A percentile compares a stretch with the other conserved stretches of the same genome.
phyloP scores from a whole-genome alignment of 2,797 vertebrate genomes.

The Caiman crocodilus region DNA sequence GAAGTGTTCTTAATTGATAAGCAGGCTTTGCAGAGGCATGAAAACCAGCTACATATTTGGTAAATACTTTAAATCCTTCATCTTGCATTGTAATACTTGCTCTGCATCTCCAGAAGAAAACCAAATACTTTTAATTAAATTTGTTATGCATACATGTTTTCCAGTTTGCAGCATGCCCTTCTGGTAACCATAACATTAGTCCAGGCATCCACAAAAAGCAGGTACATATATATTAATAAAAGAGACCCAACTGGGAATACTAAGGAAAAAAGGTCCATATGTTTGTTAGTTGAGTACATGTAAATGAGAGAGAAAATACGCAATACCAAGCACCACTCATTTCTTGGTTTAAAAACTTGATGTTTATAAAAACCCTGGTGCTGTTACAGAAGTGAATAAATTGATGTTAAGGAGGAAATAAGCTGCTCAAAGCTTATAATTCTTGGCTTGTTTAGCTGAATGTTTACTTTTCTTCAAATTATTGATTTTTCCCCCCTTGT shows the following conservation, averaged over 20 bases:
- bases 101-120: background rate
- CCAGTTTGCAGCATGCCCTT: background rate
- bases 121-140: background rate
- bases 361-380: too few relatives aligned
- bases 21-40: background rate
- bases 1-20: background rate
- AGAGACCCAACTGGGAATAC: background rate
- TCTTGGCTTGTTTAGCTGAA: background rate
- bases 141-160: background rate
- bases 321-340: background rate
- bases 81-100: background rate
- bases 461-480: background rate
- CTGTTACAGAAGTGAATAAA: too few relatives aligned
- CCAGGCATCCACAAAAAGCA: background rate
- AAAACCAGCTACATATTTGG: background rate
- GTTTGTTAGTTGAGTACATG: background rate
- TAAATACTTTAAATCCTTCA: background rate
- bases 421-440: background rate
- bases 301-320: background rate
- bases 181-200: background rate
- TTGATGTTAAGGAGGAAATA: background rate
- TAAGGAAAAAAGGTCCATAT: too few relatives aligned
- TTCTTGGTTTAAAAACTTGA: background rate
- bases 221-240: background rate
- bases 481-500: too few relatives aligned